These are phyloP conservation scores for Eupithecia inturbata DNA, from an alignment of 2,888 invertebrate genomes.

Conservation along the genomic window DNA sequence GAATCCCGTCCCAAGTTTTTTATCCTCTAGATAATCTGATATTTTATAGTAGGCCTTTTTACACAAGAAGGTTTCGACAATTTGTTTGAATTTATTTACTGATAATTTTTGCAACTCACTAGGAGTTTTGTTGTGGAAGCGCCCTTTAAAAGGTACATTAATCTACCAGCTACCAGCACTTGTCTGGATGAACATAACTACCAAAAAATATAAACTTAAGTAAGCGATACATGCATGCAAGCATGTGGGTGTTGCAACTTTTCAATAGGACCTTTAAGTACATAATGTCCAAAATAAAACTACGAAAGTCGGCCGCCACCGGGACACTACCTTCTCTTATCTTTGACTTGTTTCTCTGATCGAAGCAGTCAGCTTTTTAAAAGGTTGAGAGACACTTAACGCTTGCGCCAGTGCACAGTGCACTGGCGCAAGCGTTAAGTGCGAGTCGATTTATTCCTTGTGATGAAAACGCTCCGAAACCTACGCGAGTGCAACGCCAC, in stretches of 20 bases:
- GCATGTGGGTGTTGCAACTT: no score
- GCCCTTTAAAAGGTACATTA: no score
- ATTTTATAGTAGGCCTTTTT: no score
- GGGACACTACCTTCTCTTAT: not conserved
- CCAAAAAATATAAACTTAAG: not conserved
- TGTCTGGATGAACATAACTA: not conserved
- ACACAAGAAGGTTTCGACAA: no score
- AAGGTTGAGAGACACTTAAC: slow-evolving; percentile 6
- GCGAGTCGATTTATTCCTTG: slow-evolving; percentile 14
- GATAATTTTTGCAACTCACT: no score
- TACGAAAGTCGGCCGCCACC: not conserved
- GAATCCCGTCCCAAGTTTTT: no score
- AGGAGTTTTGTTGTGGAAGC: no score
- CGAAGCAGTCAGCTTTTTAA: not conserved
- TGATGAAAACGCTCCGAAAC: slow-evolving; percentile 18
- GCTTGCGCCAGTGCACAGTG: no score
- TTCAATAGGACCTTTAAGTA: not conserved
- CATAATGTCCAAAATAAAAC: not conserved
- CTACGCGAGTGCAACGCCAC: slow-evolving; percentile 1
- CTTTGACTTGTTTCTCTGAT: not conserved
- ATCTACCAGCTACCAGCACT: not conserved
- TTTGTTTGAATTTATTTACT: no score
- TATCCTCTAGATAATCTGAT: no score
- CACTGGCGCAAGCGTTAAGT: slow-evolving; percentile 8
- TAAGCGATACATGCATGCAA: no score